Conservation (phyloP, 2,113 vertebrate genomes). For the Psittacula cyanocephala region DNA sequence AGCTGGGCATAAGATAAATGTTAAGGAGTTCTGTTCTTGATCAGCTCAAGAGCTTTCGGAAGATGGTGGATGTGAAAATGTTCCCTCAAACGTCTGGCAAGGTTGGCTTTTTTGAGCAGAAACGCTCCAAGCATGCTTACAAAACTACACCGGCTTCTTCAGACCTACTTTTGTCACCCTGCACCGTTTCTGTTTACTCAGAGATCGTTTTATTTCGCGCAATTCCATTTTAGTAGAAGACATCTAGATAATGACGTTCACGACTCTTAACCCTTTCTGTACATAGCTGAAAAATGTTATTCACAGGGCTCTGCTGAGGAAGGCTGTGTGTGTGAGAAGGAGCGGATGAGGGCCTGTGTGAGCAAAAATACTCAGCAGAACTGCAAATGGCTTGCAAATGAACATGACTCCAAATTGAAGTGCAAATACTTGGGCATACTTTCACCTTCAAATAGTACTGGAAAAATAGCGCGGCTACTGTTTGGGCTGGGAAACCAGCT, state of each 20-base stretch:
- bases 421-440: conserved; percentile 53
- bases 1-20: background rate
- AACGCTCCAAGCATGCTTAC: background rate
- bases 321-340: background rate
- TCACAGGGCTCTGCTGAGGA: background rate
- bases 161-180: background rate
- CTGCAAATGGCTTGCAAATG: conserved; percentile 60
- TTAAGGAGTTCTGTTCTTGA: background rate
- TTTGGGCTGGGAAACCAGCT: background rate
- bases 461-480: background rate
- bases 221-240: conserved; percentile 57
- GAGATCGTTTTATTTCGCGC: conserved; percentile 46
- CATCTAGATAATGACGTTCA: conserved; percentile 42
- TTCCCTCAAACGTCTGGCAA: background rate
- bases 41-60: background rate
- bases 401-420: conserved; percentile 68
- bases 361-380: background rate
- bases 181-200: conserved; percentile 32
- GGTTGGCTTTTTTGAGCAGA: background rate
- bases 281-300: conserved; percentile 34
- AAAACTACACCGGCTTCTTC: background rate
- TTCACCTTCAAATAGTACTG: conserved; percentile 20
- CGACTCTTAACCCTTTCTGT: conserved; percentile 40
- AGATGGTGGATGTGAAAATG: conserved; percentile 12
- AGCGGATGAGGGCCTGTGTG: background rate